phyloP scores from a whole-genome alignment of 2,888 invertebrate species.

The Aphidius colemani region DNA sequence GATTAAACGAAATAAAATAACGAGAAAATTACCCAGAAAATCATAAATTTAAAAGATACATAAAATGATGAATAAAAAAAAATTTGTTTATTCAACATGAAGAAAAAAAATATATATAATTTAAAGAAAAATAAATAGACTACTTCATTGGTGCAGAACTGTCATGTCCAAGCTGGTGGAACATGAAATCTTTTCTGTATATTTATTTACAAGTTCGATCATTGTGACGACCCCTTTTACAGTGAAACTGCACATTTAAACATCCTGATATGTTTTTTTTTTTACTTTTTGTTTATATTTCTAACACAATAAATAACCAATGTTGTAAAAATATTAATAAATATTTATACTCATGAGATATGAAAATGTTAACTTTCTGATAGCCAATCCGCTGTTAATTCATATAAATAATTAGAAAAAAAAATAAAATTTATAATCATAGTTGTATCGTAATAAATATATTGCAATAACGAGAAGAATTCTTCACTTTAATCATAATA shows the following conservation, averaged over 20 bases:
- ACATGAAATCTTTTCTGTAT: conserved; percentile 30
- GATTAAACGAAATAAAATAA: no score
- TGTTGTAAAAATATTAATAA: not conserved
- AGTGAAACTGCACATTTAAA: conserved; percentile 33
- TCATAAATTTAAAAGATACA: no score
- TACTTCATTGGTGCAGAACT: conserved; percentile 33
- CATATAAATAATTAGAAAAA: not conserved
- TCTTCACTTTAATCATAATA: not conserved
- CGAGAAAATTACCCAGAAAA: no score
- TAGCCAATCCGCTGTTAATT: not conserved
- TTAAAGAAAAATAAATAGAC: not conserved
- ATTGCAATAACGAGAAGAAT: not conserved
- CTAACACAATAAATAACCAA: no score
- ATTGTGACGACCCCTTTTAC: conserved; percentile 35
- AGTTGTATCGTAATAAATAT: conserved; percentile 3
- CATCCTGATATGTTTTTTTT: conserved; percentile 17
- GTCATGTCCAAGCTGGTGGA: conserved; percentile 2
- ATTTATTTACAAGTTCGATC: conserved; percentile 31
- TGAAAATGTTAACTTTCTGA: conserved; percentile 6
- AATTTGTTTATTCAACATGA: not conserved
- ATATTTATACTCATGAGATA: conserved; percentile 3
- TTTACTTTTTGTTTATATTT: no score
- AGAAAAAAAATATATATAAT: not conserved
- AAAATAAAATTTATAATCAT: conserved; percentile 3
- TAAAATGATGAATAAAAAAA: no score